Evolutionary conservation across 2,113 vertebrate genomes (phyloP), one percentile per base, ranked within the genome.

Genomic region (Cynocephalus volans): DNA sequence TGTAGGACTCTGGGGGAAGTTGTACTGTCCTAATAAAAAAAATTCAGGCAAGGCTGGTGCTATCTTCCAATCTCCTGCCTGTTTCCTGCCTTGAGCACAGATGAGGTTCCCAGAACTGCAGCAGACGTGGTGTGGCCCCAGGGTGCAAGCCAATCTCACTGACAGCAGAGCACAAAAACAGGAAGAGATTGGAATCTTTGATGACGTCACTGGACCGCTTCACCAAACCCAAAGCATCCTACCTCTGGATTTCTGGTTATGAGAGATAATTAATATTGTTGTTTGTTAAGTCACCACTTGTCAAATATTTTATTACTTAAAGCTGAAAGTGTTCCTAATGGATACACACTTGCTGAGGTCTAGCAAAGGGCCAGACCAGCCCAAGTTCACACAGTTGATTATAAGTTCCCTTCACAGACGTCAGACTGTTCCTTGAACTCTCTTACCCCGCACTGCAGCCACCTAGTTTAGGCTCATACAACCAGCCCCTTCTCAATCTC

Each of bases 271-370:
- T 50, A 58, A 4, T 41, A 31, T 7, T 56, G 56, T 91, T 28
- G 64, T 48, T 85, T 50, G 70, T 72, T 60, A 83, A 90, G 24
- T 45, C 36, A 64, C 4, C 45, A 72, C 41, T 88, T 56, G 5
- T 48, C 50, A 96, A 62, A 8, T 50, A 12, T 97, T 94, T 92
- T 58, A 50, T 65, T 75, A 76, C 50, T 79, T 95, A 69, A 17
- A 88, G 31, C 50, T 65, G 52, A 77, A 64, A 70, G 8, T 11
- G 48, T 73, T 54, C 33, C 24, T 85, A 72, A 48, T 5, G 24
- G 17, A 76, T 10, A 33, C 1, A 17, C 6, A 5, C 14, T 86
- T 90, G 62, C 11, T 52, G 67, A 62, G 23, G 45, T 21, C 52
- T 26, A 24, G 12, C 1, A 41, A 41, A 24, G 31, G 17, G 26